Evolutionary conservation across 2,113 vertebrate genomes (phyloP), one percentile per base, ranked within the genome.

Genomic region (Aegithalos caudatus): DNA sequence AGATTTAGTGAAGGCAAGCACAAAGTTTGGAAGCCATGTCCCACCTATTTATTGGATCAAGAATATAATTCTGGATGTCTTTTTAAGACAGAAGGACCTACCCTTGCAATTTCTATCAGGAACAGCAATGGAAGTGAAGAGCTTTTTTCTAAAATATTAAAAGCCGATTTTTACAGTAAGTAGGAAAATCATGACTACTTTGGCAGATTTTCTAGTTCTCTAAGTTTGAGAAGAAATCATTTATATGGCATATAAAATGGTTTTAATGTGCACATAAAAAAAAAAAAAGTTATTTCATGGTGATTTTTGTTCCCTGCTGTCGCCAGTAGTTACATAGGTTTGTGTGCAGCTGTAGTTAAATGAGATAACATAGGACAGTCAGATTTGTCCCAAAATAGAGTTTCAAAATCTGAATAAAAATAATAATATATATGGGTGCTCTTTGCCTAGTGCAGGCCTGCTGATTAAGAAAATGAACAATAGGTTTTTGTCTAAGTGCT

Each of bases 111-210:
- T 31, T 97, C 89, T 51, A 85, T 98, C 72, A 44, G 48, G 54
- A 92, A 90, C 14, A 79, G 33, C 37, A 95, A 94, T 4, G 86
- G 94, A 67, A 96, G 66, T 35, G 16, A 95, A 86, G 51, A 83
- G 16, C 2, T 95, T 71, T 94, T 92, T 67, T 69, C 3, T 15
- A 89, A 57, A 90, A 20, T 2, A 4, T 14, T 81, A 4, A 93
- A 84, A 77, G 60, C 90, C 73, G 92, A 96, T 29, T 71, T 77
- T 56, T 97, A 94, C n/a, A 58, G 97, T 98, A 82, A 88, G 97
- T 96, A 37, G 67, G 18, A 31, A 88, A 53, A 62, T 44, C 29
- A 81, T 2, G 3, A 51, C 15, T 67, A 45, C 12, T 80, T 90
- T 67, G 11, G 25, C 37, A 85, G n/a, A 50, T 90, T 80, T 12